Evolutionary conservation across 2,113 vertebrate genomes (phyloP).

Genomic region (Propithecus coquereli): DNA sequence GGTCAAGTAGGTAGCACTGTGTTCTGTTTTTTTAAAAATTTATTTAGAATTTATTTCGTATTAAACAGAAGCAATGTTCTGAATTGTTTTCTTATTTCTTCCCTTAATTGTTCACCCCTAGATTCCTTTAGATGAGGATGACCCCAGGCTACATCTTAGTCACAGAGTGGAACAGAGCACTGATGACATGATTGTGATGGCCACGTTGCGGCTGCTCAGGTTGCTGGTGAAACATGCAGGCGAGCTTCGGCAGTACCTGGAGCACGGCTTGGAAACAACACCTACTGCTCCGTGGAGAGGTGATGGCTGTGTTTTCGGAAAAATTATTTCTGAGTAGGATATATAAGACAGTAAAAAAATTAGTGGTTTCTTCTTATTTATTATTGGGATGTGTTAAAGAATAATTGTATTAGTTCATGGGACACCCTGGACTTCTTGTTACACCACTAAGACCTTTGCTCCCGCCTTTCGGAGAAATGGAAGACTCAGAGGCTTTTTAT

Average conservation of each 20-base stretch:
- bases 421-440: background rate
- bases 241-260: conserved; percentile 95
- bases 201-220: conserved; percentile 92
- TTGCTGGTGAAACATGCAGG: conserved; percentile 97
- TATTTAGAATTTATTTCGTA: background rate
- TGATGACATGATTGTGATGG: conserved; percentile 98
- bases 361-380: background rate
- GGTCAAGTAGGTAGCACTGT: conserved; percentile 87
- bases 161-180: conserved; percentile 93
- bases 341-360: background rate
- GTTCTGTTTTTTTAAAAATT: background rate
- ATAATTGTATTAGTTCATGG: background rate
- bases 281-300: conserved; percentile 98
- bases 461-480: background rate
- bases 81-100: background rate
- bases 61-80: background rate
- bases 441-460: background rate
- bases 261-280: conserved; percentile 95
- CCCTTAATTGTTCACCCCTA: conserved; percentile 62
- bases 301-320: conserved; percentile 53
- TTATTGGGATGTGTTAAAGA: background rate
- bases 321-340: background rate
- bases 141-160: conserved; percentile 90
- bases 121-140: conserved; percentile 93
- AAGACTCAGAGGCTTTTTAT: background rate